A percentile compares a stretch with the other conserved stretches of the same genome.
These are phyloP conservation scores for Mythimna ferrago DNA, from an alignment of 2,888 invertebrate genomes.

Conservation along the genomic window DNA sequence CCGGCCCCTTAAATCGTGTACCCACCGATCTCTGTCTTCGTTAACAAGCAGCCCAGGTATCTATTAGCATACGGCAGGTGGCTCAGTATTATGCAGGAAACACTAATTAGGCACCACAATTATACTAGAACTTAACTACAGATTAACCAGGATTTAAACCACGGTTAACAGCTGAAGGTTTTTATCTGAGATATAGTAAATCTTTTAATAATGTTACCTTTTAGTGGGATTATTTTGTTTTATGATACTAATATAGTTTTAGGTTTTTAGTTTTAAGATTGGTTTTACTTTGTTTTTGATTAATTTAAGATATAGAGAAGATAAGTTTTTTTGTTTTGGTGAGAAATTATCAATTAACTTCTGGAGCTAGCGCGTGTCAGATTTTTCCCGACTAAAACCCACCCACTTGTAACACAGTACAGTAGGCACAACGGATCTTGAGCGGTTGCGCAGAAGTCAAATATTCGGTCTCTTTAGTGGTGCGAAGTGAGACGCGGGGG, in stretches of 20 bases:
- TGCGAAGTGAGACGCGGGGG: too few species aligned
- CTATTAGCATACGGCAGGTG: conserved; percentile 58
- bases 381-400: too few species aligned
- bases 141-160: conserved; percentile 30
- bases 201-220: conserved; percentile 2
- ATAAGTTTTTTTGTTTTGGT: too few species aligned
- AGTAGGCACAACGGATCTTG: too few species aligned
- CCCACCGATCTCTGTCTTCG: conserved; percentile 6
- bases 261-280: background rate
- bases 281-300: background rate
- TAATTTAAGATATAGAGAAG: too few species aligned
- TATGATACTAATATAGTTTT: background rate
- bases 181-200: conserved; percentile 9
- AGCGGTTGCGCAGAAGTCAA: too few species aligned
- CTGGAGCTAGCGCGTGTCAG: too few species aligned
- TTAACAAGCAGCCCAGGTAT: conserved; percentile 33
- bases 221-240: background rate
- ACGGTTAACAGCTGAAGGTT: conserved; percentile 19
- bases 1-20: background rate
- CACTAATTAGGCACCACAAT: conserved; percentile 54
- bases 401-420: too few species aligned
- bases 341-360: too few species aligned
- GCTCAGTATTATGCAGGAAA: conserved; percentile 49
- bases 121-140: conserved; percentile 33
- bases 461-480: too few species aligned